Base-by-base conservation (phyloP, 2,888 invertebrate genomes). In the Spodoptera littoralis region DNA sequence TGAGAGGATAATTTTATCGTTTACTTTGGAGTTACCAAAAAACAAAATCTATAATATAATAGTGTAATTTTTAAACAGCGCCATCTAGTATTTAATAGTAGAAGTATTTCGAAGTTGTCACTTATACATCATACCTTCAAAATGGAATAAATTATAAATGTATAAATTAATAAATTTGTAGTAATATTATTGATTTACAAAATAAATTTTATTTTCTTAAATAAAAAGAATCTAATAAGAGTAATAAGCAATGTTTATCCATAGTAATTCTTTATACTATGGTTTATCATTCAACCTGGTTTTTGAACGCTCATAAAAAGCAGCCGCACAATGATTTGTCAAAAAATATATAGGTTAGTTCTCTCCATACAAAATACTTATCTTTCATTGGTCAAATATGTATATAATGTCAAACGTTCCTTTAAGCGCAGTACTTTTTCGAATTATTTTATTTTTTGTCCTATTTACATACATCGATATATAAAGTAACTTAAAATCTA, bases 251-350 rank as follows among this genome's bases (percentile, higher is more conserved):
- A 6, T 18, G 18, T 18, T 18, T 2, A 36, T 2, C 8, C n/a
- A n/a, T n/a, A n/a, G n/a, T n/a, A n/a, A n/a, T n/a, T n/a, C n/a
- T n/a, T n/a, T n/a, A n/a, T 24, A 24, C 6, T 8, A 30, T 1
- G 1, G 6, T 30, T 30, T 2, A 36, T 2, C 8, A 36, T n/a
- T 12, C 11, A 12, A 11, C 12, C 8, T 0, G 2, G 11, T 41
- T 41, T 53, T 63, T 27, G 70, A 57, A 50, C 56, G 45, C 36
- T 64, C 4, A 3, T 9, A 0, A 1, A 5, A 6, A 2, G 43
- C 18, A 24, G 24, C 13, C 24, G 9, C 12, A 51, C 9, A 57
- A 58, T 75, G 60, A 71, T 24, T 67, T 71, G 72, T 68, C 68
- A 62, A 72, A 58, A 36, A 11, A 27, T 8, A 3, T 0, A 4